Base-by-base conservation (phyloP, 2,888 invertebrate species). In the Camptogramma bilineatum region DNA sequence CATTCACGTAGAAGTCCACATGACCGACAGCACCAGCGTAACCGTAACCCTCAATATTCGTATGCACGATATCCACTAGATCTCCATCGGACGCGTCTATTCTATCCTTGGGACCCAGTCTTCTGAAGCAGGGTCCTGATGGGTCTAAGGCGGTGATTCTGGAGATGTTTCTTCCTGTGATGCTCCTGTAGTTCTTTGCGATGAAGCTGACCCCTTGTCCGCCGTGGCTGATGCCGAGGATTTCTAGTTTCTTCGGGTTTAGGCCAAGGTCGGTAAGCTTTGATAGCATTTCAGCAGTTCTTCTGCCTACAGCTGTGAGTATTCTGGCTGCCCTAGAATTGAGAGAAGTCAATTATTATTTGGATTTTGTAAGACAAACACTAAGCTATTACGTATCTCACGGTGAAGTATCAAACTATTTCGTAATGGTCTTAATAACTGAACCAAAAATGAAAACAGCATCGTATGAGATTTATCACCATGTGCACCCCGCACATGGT, bases 1-100 rank as follows among this genome's bases (percentile, higher is more conserved):
- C 79, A 54, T 79, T 79, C 1, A 80, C 68, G 54, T 80, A 80
- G 21, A 75, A 77, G 52, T 74, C 71, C 0, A 79, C 69, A 13
- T 79, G 79, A 0, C 80, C 82, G 0, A 73, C 69, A 0, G 78
- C 74, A 0, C 70, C 70, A 0, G 75, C 74, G 24, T 71, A 70
- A 0, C 79, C 79, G 13, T 62, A 72, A 0, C 70, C 74, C 4
- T 77, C 76, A 1, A 65, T 74, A 44, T 79, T 78, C 0, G 78
- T 78, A 21, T 72, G 68, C 8, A 79, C 52, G 0, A 72, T 60
- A 2, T 74, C 71, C 2, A 79, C 76, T 1, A 71, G 69, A 34
- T 79, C 77, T 0, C 74, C 79, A 17, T 79, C 79, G 1, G 69
- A 69, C 0, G 68, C 60, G 58, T 76, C 77, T 5, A 79, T 63